Conservation (phyloP, 2,797 vertebrate genomes). For the Gorsachius magnificus region DNA sequence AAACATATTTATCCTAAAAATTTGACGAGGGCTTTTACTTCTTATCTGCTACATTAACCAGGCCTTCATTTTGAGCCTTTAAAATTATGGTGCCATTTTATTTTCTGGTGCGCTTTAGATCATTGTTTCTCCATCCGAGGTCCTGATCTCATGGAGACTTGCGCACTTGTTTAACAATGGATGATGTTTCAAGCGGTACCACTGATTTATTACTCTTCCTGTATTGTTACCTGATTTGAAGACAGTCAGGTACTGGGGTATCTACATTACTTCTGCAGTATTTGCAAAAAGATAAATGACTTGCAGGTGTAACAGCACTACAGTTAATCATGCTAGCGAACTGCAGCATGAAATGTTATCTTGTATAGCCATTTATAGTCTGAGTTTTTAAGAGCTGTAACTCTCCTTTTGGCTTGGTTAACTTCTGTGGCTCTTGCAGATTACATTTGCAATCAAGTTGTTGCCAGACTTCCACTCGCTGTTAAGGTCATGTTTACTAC, state of each 20-base stretch:
- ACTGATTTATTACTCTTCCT: not conserved
- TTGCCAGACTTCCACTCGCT: constrained; percentile 28
- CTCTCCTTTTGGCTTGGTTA: constrained; percentile 40
- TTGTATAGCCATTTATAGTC: constrained; percentile 56
- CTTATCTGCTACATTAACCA: not conserved
- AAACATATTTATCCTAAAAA: not conserved
- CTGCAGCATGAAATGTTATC: not conserved
- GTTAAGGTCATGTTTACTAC: constrained; percentile 59
- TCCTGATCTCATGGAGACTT: not conserved
- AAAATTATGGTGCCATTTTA: not conserved
- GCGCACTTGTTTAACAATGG: not conserved
- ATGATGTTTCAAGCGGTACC: not conserved
- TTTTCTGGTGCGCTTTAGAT: not conserved
- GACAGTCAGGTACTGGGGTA: not conserved
- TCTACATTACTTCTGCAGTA: not conserved
- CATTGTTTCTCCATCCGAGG: not conserved
- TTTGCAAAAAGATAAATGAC: not conserved
- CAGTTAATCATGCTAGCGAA: not conserved
- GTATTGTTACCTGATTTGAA: not conserved
- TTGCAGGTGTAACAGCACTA: not conserved
- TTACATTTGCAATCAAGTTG: constrained; percentile 10
- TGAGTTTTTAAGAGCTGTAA: constrained; percentile 27
- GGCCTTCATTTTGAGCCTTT: not conserved
- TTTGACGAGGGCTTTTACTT: not conserved
- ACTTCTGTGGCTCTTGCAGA: constrained; percentile 21